phyloP scores from a whole-genome alignment of 2,113 vertebrate species.

The Xiphias gladius region DNA sequence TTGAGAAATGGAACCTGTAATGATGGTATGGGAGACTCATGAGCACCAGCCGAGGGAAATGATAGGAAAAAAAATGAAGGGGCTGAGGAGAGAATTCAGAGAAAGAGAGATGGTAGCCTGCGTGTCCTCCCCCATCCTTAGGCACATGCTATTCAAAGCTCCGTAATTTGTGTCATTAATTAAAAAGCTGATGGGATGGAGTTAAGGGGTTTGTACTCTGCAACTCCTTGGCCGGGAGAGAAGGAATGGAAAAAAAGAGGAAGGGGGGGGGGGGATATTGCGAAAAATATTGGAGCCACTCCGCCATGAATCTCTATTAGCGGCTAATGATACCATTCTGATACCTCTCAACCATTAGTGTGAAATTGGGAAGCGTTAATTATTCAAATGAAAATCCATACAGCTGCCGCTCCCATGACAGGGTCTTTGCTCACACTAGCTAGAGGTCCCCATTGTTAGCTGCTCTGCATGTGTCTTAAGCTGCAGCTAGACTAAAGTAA shows the following conservation, averaged over 20 bases:
- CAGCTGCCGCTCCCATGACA: slow-evolving; percentile 66
- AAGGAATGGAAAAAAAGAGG: not conserved
- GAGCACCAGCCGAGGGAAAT: slow-evolving; percentile 53
- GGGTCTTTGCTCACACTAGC: slow-evolving; percentile 12
- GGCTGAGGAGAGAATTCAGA: slow-evolving; percentile 51
- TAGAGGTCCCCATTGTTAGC: slow-evolving; percentile 53
- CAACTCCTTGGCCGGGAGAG: slow-evolving; percentile 48
- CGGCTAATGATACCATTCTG: slow-evolving; percentile 81
- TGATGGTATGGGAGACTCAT: slow-evolving; percentile 62
- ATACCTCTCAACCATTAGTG: slow-evolving; percentile 81
- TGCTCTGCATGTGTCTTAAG: slow-evolving; percentile 27
- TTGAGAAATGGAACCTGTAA: slow-evolving; percentile 78
- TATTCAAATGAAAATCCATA: slow-evolving; percentile 83
- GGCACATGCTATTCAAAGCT: slow-evolving; percentile 81
- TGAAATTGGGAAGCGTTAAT: slow-evolving; percentile 83
- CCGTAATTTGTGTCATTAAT: slow-evolving; percentile 84
- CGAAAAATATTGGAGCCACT: slow-evolving; percentile 73
- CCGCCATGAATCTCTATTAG: slow-evolving; percentile 85
- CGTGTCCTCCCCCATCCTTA: slow-evolving; percentile 77
- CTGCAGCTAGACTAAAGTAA: slow-evolving; percentile 18
- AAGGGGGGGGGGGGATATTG: slow-evolving; percentile 12
- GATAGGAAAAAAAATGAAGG: slow-evolving; percentile 35
- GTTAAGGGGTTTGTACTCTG: slow-evolving; percentile 71
- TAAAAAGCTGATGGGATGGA: slow-evolving; percentile 78
- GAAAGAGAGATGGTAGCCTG: slow-evolving; percentile 63